Evolutionary conservation across 2,797 vertebrate genomes (phyloP).

Genomic region (Choloepus didactylus): DNA sequence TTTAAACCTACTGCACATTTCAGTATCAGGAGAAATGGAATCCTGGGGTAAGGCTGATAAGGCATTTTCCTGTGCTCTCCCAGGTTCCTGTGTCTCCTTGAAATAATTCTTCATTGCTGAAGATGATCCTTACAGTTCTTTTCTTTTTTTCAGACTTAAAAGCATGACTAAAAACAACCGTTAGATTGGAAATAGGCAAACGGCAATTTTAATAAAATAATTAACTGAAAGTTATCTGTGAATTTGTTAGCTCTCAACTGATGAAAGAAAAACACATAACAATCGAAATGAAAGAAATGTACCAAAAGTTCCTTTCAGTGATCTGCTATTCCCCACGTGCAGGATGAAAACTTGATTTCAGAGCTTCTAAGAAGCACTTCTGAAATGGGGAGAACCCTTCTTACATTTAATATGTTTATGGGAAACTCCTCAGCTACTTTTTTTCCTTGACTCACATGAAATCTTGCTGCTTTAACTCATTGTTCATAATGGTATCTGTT

Average conservation of each 20-base stretch:
- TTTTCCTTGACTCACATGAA: background rate
- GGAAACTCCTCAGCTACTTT: background rate
- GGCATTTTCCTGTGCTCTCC: background rate
- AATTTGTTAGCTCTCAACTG: background rate
- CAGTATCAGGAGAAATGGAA: background rate
- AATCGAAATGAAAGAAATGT: background rate
- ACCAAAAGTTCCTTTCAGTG: background rate
- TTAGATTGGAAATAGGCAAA: background rate
- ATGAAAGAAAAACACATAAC: background rate
- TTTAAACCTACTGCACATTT: background rate
- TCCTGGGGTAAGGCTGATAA: accelerated
- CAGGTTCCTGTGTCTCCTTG: no score
- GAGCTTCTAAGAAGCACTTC: background rate
- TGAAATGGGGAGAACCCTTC: background rate
- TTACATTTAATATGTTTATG: background rate
- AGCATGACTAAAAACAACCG: background rate
- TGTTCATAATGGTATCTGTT: background rate
- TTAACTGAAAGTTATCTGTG: background rate
- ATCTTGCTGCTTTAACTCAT: background rate
- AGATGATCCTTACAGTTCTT: background rate
- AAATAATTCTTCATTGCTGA: background rate
- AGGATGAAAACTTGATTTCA: background rate
- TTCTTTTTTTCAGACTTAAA: background rate
- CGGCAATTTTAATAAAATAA: background rate
- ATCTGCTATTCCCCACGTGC: background rate